Evolutionary conservation across 2,888 invertebrate genomes (phyloP).

Genomic region (Punctoribates punctum): DNA sequence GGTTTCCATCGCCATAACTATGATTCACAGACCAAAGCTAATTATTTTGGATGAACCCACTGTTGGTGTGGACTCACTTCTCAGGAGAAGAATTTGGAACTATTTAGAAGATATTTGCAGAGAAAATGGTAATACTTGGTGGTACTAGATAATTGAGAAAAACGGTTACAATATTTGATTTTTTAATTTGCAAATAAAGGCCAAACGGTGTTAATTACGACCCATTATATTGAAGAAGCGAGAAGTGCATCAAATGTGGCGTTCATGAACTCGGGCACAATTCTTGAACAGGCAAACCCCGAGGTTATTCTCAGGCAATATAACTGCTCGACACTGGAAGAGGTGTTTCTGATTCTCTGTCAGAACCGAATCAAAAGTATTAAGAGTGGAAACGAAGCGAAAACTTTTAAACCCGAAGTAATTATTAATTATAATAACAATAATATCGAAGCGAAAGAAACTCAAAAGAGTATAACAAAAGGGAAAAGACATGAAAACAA

Average conservation of each 20-base stretch:
- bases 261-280: slow-evolving; percentile 25
- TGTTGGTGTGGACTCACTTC: slow-evolving; percentile 84
- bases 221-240: slow-evolving; percentile 41
- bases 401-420: too few relatives aligned
- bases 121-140: slow-evolving; percentile 61
- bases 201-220: slow-evolving; percentile 38
- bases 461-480: not conserved
- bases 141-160: too few relatives aligned
- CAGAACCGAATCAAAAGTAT: not conserved
- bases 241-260: slow-evolving; percentile 35
- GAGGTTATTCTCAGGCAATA: not conserved
- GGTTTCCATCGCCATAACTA: slow-evolving; percentile 84
- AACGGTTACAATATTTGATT: slow-evolving; percentile 64
- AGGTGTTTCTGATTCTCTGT: slow-evolving; percentile 35
- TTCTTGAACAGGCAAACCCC: slow-evolving; percentile 27
- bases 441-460: not conserved
- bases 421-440: too few relatives aligned
- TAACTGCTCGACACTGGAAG: slow-evolving; percentile 37
- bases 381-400: too few relatives aligned
- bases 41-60: slow-evolving; percentile 89
- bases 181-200: not conserved
- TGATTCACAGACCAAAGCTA: slow-evolving; percentile 87
- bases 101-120: slow-evolving; percentile 84
- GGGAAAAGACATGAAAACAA: not conserved
- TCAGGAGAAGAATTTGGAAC: slow-evolving; percentile 79